Base-by-base conservation (phyloP, 2,113 vertebrate genomes). In the Apteryx owenii region DNA sequence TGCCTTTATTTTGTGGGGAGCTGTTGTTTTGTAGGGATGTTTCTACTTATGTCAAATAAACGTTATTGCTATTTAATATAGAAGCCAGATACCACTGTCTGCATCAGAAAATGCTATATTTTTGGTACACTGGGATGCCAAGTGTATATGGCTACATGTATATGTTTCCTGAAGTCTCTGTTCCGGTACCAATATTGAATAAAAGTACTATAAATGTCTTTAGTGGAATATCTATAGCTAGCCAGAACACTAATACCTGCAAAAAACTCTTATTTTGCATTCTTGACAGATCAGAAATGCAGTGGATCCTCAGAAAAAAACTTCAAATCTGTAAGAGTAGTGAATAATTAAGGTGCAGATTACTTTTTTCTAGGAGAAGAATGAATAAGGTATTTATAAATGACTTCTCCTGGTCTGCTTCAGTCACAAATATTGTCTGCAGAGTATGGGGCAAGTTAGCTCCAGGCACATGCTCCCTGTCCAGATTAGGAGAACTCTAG, bases 1-100 rank as follows among this genome's bases (percentile, higher is more conserved):
- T 79, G 77, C 36, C 46, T 86, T 89, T 92, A 84, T 92, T 93
- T 92, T 96, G 80, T 61, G 56, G 77, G 31, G 77, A 96, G 65
- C 77, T 84, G 12, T 81, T 92, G 31, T 84, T 92, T 95, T 2
- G 1, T 68, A 79, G 77, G 65, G 90, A 92, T 92, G 69, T 93
- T 95, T 96, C 81, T 92, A 68, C 56, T 93, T 92, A 84, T 71
- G 51, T 71, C 31, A 81, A 96, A 40, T 87, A 82, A 77, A 81
- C 94, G 26, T 96, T 78, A 53, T 71, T 94, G 69, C 71, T 95
- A 33, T 95, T 95, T 89, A 92, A 40, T 88, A 76, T 54, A 66
- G 69, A 96, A 92, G 97, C 91, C 97, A 97, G 96, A 96, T 96
- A 97, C 95, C 97, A 96, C 88, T 96, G 95, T 97, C 93, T 97